A percentile compares a stretch with the other conserved stretches of the same genome.
phyloP scores from a whole-genome alignment of 53 echinoderm and acorn worm species.

The Glandiceps talaboti region DNA sequence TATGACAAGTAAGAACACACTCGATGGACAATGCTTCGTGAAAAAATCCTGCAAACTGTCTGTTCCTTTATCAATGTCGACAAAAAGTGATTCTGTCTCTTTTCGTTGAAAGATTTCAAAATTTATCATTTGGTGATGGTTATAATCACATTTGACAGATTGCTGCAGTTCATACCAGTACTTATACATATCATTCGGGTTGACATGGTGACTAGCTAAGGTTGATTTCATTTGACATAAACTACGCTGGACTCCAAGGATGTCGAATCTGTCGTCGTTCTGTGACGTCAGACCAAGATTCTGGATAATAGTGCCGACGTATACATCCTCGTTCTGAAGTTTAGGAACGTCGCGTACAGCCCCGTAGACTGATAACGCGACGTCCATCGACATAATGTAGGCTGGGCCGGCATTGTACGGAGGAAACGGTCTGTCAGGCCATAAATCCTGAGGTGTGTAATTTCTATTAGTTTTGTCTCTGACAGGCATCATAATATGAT shows the following conservation, averaged over 20 bases:
- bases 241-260: not conserved
- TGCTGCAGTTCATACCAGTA: not conserved
- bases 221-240: not conserved
- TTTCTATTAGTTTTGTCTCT: not conserved
- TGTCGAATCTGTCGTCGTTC: not conserved
- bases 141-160: not conserved
- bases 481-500: not conserved
- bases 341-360: not conserved
- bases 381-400: not conserved
- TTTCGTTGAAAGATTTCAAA: not conserved
- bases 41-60: not conserved
- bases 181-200: not conserved
- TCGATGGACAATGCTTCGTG: not conserved
- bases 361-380: not conserved
- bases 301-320: slow-evolving; percentile 9
- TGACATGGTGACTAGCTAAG: not conserved
- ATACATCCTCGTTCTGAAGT: slow-evolving; percentile 16
- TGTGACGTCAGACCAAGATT: not conserved
- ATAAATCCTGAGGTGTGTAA: not conserved
- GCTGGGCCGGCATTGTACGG: not conserved
- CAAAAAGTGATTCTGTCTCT: not conserved
- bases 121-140: not conserved
- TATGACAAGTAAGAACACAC: not conserved
- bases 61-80: not conserved
- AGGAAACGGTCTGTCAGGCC: not conserved